Base-by-base conservation (phyloP, 1,140 invertebrate species). In the Neodiprion pinetum region DNA sequence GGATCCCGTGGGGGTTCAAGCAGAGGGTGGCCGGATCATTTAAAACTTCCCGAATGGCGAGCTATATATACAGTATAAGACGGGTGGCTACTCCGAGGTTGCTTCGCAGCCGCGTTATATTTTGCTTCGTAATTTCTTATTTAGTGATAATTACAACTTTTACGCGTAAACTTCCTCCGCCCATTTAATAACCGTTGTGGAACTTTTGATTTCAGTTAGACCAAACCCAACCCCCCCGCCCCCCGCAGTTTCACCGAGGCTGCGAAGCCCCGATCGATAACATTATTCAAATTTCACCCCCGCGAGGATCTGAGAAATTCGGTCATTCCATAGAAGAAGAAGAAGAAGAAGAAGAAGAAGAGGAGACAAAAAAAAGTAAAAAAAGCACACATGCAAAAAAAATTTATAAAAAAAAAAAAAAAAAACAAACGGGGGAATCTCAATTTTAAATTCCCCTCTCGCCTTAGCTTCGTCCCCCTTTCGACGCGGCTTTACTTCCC, bases 111-210 rank as follows among this genome's bases (percentile, higher is more conserved):
- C n/a, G 53, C 53, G 53, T 61, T 61, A 61, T 61, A 61, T 61
- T 61, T 61, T 61, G 53, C 53, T 61, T 71, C 14, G 71, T 73
- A 74, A 61, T 76, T 78, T 76, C 75, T 81, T 81, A 81, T 82
- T 82, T 80, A 77, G 48, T 75, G 75, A 80, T 81, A 82, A 80
- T 82, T 81, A 81, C 78, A 71, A 81, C 75, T 75, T 77, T 61
- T 71, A 73, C 23, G 75, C 23, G 23, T 72, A 4, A 65, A 71
- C 28, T 71, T 23, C n/a, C 7, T 40, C 48, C 11, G 21, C 47
- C 67, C 67, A 66, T 72, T 40, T 66, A 72, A 12, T 9, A 48
- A 65, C 12, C 49, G 65, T 67, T 72, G 17, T 1, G 28, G 53
- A 67, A 72, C 49, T 72, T 72, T 72, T 72, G 72, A 72, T 72